Base-by-base conservation (phyloP, 2,888 invertebrate species). In the Cactoblastis cactorum region DNA sequence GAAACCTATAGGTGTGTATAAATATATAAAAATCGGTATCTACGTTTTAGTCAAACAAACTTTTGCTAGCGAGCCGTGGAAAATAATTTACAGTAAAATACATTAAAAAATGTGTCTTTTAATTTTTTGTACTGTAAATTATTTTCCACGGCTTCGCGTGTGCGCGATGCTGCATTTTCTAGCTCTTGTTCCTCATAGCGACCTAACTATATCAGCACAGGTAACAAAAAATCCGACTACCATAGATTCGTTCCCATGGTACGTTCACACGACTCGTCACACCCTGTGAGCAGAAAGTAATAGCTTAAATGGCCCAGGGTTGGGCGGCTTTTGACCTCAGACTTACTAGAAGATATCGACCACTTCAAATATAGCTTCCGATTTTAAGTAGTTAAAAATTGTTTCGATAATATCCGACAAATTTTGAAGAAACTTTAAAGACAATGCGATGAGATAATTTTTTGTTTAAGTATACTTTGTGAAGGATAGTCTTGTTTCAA, bases 241-340 rank as follows among this genome's bases (percentile, higher is more conserved):
- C 37, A 37, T 37, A 37, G 61, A 71, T 69, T 67, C 52, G 71
- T 82, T 86, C 87, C 85, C 86, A 87, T 83, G 82, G 77, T 55
- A 53, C 53, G 65, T 87, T 86, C 87, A 80, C 87, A 86, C 84
- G 84, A 59, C 62, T 55, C 82, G 85, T 85, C 82, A 85, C 83
- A 82, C 80, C 78, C 79, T 57, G 66, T 82, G 82, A 77, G 69
- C 82, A 35, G 37, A 37, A 61, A 60, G 54, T 66, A 63, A 67
- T 65, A 65, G 59, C 67, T 72, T 67, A 65, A 71, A 74, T 69
- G 65, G 65, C 64, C 59, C 61, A 53, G 70, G 71, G 72, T 68
- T 67, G 73, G 69, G 62, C 78, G 80, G 75, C 75, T 78, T 77
- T 81, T 82, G 81, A 82, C 78, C 82, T 59, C 64, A 41, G 32